Evolutionary conservation across 2,888 invertebrate genomes (phyloP), one percentile per base, ranked within the genome.

Genomic region (Loripinus fragilis): DNA sequence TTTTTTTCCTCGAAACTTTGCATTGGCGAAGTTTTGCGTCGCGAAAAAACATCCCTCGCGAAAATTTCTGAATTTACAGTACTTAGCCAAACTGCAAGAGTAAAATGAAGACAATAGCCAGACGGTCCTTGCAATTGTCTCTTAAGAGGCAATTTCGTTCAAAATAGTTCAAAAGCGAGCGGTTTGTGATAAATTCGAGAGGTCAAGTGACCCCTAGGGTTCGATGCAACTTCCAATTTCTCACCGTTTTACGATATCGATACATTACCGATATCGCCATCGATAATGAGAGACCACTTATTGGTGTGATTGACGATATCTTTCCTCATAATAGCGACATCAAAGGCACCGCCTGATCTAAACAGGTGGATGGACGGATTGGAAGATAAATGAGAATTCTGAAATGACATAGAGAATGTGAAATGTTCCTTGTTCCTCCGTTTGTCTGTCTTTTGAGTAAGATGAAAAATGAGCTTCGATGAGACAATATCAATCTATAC

Each of bases 321-420:
- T 80, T 80, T 83, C 83, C 76, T 78, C 80, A 78, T 74, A 70
- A 55, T 74, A 80, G 80, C 68, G 73, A 80, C 71, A 74, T 83
- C 80, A 80, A 83, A 83, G 76, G 50, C 28, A 28, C 70, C 74
- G 80, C 70, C 76, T 70, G 60, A 76, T 67, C 68, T 28, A 23
- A 78, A 83, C 83, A 83, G 83, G 83, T 83, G 83, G 50, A 71
- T 55, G 38, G 70, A 73, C 76, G 76, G 67, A 41, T 55, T 64
- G 70, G 64, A 35, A 64, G 76, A 50, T 74, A 76, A 81, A 81
- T 74, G 71, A 50, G 42, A 78, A 78, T 71, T 78, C 73, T 72
- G 72, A 12, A 28, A 23, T 10, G 60, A 60, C 60, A 20, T 33
- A 30, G 60, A 33, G 60, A 60, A 60, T 60, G 30, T 17, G 5